phyloP scores from a whole-genome alignment of 2,888 invertebrate species.

The Diabrotica balteata region DNA sequence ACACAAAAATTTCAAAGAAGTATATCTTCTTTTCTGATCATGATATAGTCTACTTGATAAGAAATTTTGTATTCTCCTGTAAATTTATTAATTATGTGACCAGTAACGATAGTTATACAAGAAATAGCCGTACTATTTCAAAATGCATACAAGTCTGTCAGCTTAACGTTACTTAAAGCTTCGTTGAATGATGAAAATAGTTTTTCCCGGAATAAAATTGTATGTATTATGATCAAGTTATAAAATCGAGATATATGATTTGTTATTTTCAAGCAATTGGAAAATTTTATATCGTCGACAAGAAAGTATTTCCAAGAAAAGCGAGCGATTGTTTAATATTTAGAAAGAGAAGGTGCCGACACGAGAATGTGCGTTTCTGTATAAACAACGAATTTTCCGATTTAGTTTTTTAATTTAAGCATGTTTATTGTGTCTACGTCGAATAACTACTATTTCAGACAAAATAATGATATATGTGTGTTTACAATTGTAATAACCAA shows the following conservation, averaged over 20 bases:
- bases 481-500: too few species aligned
- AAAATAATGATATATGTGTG: not conserved
- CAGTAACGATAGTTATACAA: too few species aligned
- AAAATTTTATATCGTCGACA: conserved; percentile 2
- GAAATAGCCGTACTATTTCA: too few species aligned
- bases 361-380: not conserved
- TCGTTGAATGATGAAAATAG: not conserved
- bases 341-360: conserved; percentile 1
- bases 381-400: not conserved
- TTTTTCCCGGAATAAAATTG: not conserved
- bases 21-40: too few species aligned
- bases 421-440: not conserved
- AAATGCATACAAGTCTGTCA: too few species aligned
- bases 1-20: too few species aligned
- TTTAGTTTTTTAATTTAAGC: not conserved
- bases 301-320: conserved; percentile 2
- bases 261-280: conserved; percentile 9
- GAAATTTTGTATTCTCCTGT: too few species aligned
- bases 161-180: not conserved
- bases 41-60: too few species aligned
- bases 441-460: not conserved
- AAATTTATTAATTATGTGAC: too few species aligned
- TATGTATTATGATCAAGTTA: not conserved
- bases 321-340: conserved; percentile 8
- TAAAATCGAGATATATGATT: conserved; percentile 1